Percentiles rank a stretch among this genome's conserved stretches.
Evolutionary conservation across 2,113 vertebrate genomes (phyloP).

Genomic region (Anguilla japonica): DNA sequence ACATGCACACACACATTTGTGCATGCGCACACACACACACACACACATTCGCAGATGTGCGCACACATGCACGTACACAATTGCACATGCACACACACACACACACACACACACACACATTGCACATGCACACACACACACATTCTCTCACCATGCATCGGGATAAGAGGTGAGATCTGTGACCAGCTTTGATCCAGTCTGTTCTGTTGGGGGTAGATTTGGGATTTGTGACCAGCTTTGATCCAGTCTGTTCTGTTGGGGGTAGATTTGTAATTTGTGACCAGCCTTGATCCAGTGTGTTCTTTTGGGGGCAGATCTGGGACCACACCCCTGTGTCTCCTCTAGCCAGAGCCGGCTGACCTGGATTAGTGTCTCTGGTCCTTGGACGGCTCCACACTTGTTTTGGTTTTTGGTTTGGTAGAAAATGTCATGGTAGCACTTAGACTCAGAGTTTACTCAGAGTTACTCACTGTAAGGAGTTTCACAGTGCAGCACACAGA

Average conservation of each 20-base stretch:
- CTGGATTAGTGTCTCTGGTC: constrained; percentile 18
- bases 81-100: not conserved
- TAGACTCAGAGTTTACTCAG: too few species aligned
- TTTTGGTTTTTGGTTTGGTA: constrained; percentile 11
- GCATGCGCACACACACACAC: not conserved
- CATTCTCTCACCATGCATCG: not conserved
- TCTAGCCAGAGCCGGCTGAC: not conserved
- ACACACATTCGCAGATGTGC: not conserved
- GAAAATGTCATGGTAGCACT: not conserved
- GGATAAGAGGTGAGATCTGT: not conserved
- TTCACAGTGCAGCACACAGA: not conserved
- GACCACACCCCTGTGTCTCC: not conserved
- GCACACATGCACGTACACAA: not conserved
- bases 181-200: not conserved
- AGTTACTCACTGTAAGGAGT: not conserved
- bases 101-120: too few species aligned
- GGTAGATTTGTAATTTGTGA: not conserved
- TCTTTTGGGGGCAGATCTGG: not conserved
- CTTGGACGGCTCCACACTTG: not conserved
- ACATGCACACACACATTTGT: not conserved
- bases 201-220: not conserved
- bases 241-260: not conserved
- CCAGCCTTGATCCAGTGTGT: not conserved
- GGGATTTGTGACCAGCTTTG: not conserved
- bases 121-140: not conserved